Evolutionary conservation across 1,140 invertebrate species (phyloP), one percentile per base, ranked within the genome.

Genomic region (Pseudomyrmex flavicornis): DNA sequence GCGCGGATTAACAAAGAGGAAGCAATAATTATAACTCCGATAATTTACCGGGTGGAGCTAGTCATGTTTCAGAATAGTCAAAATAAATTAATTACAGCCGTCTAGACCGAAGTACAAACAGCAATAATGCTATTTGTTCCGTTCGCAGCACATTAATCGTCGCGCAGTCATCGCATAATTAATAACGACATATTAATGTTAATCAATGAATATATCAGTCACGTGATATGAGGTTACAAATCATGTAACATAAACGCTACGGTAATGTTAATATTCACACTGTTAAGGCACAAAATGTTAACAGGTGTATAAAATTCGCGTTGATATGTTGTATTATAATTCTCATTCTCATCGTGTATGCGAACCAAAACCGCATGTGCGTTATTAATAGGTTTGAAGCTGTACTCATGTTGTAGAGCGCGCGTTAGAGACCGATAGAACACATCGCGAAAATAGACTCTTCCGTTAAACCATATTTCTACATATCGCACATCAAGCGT

Each of bases 21-120:
- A 59, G 66, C 66, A 26, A 80, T 80, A 80, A 70, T 70, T 80
- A 59, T 59, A 72, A 80, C 66, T 72, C 20, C 76, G 76, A 80
- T 80, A 72, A 80, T 80, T 80, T 66, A 80, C 15, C 54, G 54
- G 66, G 20, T 59, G 76, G 44, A 80, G 66, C 56, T 72, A 72
- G 76, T 80, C 76, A 17, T 56, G 26, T 72, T 80, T 72, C 76
- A 80, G 76, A 80, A 80, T 70, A 80, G 66, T 80, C 66, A 50
- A 80, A 80, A 80, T 80, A 80, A 80, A 80, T 80, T 80, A 80
- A 80, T 80, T 80, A 72, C 66, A 70, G 56, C 66, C 68, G 76
- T 70, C 66, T 80, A 80, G 76, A 62, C 66, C 76, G 59, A 80
- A 70, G 66, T 80, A 72, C 76, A 80, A 80, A 80, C 22, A 72